Base-by-base conservation (phyloP, 2,888 invertebrate species). In the Hipparchia semele region DNA sequence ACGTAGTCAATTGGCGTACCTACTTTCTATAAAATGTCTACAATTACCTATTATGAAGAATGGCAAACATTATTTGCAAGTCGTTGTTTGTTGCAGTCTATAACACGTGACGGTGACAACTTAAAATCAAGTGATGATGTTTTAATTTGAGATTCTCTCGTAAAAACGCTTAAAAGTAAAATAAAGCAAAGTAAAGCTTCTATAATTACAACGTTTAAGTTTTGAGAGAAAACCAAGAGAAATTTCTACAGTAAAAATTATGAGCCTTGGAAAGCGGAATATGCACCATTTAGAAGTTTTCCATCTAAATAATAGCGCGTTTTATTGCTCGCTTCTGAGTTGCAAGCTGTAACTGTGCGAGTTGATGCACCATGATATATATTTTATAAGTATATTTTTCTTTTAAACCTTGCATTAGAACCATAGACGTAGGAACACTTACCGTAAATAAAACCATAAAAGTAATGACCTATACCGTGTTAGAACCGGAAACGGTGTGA, bases 181-280 rank as follows among this genome's bases (percentile, higher is more conserved):
- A 1, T 6, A 9, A 59, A 39, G 23, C 2, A 46, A n/a, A 7
- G 45, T 45, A 61, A 12, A 46, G 12, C 39, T 23, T 39, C 5
- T 60, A 1, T 8, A 23, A 39, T 39, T 10, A 45, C 45, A n/a
- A 12, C 46, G 12, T 62, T 46, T 46, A 9, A 46, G 23, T 54
- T 53, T 23, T 59, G n/a, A 54, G 54, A 66, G 49, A 66, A 66
- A 39, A 66, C 54, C 10, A 54, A 54, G 56, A 68, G 49, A 68
- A 49, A 56, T 49, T 9, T 23, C 64, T 51, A 65, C 23, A 68
- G 10, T 33, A 23, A 59, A 59, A 58, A 58, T 12, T 53, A 33
- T 23, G 13, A 10, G 23, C 9, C 68, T 46, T 68, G 46, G 67
- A 68, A 68, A 68, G 59, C 59, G 23, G 68, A 49, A 49, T 68